phyloP scores from a whole-genome alignment of 2,888 invertebrate genomes.

The Stratiomys singularior region DNA sequence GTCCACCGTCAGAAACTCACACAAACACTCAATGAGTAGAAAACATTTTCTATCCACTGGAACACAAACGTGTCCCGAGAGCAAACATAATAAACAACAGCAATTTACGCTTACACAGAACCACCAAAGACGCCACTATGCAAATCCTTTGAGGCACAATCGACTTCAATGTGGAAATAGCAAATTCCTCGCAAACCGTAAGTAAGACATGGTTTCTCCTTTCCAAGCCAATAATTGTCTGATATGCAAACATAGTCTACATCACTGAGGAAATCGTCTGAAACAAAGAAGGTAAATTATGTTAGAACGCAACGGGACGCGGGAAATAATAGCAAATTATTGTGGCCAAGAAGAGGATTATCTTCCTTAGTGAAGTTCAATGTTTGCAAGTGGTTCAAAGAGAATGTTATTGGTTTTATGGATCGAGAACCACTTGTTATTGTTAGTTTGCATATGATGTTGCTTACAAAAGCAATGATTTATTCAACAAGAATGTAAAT shows the following conservation, averaged over 20 bases:
- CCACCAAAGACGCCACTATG: constrained; percentile 98
- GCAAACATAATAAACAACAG: too few species aligned
- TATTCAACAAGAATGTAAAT: too few species aligned
- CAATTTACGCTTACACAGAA: constrained; percentile 74
- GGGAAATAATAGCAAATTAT: too few species aligned
- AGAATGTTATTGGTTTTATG: too few species aligned
- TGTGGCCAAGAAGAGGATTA: too few species aligned
- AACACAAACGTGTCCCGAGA: not conserved
- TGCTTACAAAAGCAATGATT: too few species aligned
- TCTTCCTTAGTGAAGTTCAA: too few species aligned
- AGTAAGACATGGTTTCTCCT: constrained; percentile 93
- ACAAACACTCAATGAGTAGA: not conserved
- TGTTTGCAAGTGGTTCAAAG: too few species aligned
- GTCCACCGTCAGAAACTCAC: not conserved
- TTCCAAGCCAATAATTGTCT: constrained; percentile 99
- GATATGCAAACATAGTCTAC: constrained; percentile 97
- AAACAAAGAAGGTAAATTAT: constrained; percentile 24
- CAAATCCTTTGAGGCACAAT: constrained; percentile 90
- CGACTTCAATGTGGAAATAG: constrained; percentile 89
- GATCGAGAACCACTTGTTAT: too few species aligned
- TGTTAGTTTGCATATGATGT: too few species aligned
- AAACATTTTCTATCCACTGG: not conserved
- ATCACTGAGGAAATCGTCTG: constrained; percentile 77
- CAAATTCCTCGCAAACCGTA: constrained; percentile 95
- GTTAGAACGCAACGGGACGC: not conserved